Percentiles rank a stretch among this genome's conserved stretches.
These are phyloP conservation scores for Peromyscus nudipes DNA, from an alignment of 2,797 vertebrate genomes.

Conservation along the genomic window DNA sequence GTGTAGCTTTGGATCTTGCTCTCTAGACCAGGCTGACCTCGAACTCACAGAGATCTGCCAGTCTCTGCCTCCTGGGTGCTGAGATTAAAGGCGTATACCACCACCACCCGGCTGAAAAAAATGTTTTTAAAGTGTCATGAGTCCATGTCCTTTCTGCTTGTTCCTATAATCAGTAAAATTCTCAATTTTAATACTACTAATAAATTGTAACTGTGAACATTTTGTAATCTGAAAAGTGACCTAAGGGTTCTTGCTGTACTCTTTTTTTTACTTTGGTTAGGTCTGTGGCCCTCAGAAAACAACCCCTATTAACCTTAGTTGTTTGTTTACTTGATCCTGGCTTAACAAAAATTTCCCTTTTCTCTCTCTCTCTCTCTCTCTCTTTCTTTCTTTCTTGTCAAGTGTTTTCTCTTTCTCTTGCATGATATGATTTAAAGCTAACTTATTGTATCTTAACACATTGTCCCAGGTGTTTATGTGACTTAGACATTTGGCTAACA, in stretches of 20 bases:
- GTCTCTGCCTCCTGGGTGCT: too few species aligned
- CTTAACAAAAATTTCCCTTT: not conserved
- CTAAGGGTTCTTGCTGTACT: not conserved
- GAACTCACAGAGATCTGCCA: not conserved
- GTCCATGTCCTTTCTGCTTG: not conserved
- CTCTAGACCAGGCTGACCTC: too few species aligned
- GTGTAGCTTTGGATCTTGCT: too few species aligned
- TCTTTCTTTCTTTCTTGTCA: not conserved
- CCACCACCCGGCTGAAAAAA: too few species aligned
- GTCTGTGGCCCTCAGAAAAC: not conserved
- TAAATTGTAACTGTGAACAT: not conserved
- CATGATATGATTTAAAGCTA: constrained; percentile 23
- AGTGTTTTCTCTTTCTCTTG: not conserved
- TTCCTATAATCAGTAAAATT: not conserved
- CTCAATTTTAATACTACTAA: constrained; percentile 20
- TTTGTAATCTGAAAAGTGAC: not conserved
- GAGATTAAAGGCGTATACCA: too few species aligned
- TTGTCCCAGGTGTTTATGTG: constrained; percentile 32
- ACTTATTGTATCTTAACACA: not conserved
- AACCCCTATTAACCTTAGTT: not conserved
- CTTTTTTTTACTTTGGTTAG: not conserved
- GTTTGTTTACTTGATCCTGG: not conserved
- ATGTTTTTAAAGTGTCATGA: not conserved
- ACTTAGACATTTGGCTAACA: not conserved
- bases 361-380: too few species aligned